These are phyloP conservation scores for Diarsia brunnea DNA, from an alignment of 2,888 invertebrate genomes.

Conservation along the genomic window DNA sequence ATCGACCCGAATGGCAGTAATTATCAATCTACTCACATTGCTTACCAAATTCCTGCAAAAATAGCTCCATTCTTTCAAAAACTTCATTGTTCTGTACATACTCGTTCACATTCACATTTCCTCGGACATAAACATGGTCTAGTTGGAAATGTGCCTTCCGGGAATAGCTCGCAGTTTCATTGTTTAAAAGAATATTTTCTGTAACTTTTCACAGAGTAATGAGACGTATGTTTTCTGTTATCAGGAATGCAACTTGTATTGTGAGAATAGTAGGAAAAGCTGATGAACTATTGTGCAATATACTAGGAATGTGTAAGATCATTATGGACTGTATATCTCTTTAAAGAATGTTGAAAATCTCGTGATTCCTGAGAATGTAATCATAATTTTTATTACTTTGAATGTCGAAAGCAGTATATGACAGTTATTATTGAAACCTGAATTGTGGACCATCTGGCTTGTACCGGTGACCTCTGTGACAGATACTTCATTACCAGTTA, in stretches of 20 bases:
- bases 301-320: background rate
- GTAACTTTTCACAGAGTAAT: background rate
- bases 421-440: background rate
- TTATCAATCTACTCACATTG: background rate
- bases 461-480: background rate
- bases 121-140: conserved; percentile 2
- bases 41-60: background rate
- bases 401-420: background rate
- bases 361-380: background rate
- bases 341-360: background rate
- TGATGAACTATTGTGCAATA: background rate
- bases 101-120: background rate
- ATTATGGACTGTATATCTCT: background rate
- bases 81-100: background rate
- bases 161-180: conserved; percentile 5
- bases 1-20: too few relatives aligned
- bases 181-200: conserved; percentile 16
- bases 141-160: background rate
- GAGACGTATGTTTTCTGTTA: conserved; percentile 9
- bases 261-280: background rate
- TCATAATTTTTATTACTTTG: background rate
- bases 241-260: conserved; percentile 1
- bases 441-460: background rate
- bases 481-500: background rate
- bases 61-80: background rate